Conservation (phyloP, 2,113 vertebrate species). For the Leptobrachium ailaonicum region DNA sequence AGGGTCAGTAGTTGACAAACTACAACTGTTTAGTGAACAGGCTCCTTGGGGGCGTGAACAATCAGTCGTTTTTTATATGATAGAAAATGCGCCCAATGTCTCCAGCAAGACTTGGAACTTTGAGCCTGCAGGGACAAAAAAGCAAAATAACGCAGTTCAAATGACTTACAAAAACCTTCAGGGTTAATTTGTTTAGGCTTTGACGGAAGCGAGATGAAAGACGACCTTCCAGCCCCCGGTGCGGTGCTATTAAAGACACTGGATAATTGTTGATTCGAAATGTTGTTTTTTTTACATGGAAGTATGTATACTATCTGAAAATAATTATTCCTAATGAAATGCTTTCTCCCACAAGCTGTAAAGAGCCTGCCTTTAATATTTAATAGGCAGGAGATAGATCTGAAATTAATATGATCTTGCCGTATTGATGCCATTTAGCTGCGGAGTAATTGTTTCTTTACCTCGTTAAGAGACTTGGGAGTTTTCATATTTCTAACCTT, state of each 20-base stretch:
- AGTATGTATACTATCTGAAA: constrained; percentile 8
- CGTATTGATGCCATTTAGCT: background rate
- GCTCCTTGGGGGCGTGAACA: too few species aligned
- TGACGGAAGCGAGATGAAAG: background rate
- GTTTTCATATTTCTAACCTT: too few species aligned
- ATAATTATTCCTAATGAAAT: constrained; percentile 35
- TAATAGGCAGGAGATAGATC: constrained; percentile 20
- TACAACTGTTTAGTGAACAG: too few species aligned
- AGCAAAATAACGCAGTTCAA: background rate
- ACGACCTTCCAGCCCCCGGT: background rate
- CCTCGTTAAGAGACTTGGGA: too few species aligned
- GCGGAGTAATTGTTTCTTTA: too few species aligned
- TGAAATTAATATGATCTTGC: background rate
- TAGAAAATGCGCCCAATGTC: too few species aligned
- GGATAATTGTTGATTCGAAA: background rate
- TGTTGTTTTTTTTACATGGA: background rate
- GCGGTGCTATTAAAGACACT: background rate
- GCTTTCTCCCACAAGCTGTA: constrained; percentile 21
- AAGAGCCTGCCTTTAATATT: constrained; percentile 29
- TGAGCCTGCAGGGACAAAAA: too few species aligned
- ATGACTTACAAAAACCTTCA: background rate
- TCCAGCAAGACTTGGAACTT: too few species aligned
- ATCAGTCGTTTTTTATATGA: too few species aligned
- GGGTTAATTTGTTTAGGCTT: background rate
- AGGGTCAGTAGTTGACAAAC: too few species aligned